Base-by-base conservation (phyloP, 2,797 vertebrate species). In the Kryptopterus vitreolus region DNA sequence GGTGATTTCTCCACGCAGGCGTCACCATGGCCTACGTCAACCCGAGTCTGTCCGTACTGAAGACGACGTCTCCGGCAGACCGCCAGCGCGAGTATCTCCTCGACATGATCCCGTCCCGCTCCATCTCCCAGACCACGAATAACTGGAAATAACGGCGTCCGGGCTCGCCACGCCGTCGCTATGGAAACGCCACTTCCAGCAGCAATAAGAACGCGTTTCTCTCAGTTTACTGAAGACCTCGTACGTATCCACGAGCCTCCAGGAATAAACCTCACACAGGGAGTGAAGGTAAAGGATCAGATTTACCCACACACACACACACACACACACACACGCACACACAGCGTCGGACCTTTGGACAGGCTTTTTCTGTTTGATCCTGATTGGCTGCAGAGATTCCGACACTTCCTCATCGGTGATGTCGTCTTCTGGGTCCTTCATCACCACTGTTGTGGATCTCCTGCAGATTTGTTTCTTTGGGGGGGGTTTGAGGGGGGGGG, bases 71-170 rank as follows among this genome's bases (percentile, higher is more conserved):
- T 0, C 93, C 98, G 12, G 96, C 96, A 75, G 98, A 99, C 77
- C 97, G 98, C 90, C 98, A 99, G 89, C 95, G 98, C 71, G 98
- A 99, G 86, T 99, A 99, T 88, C 97, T 99, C 85, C 94, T 99
- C 88, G 97, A 99, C 92, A 99, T 99, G 98, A 98, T 99, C 89
- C 98, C 98, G 26, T 97, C 98, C 38, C 96, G 97, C 86, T 96
- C 98, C 84, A 96, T 99, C 92, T 96, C 96, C 90, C 98, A 99
- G 87, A 95, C 97, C 0, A 95, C 97, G 90, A 96, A 94, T 88
- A 92, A 96, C 73, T 99, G 98, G 97, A 99, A 99, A 95, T 98
- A 96, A 94, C 94, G 85, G 86, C 88, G 79, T 33, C 69, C 3
- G 8, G 74, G 74, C 31, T 59, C 18, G 5, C 59, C 29, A 2